Evolutionary conservation across 2,797 vertebrate genomes (phyloP).

Genomic region (Cyprinodon diabolis): DNA sequence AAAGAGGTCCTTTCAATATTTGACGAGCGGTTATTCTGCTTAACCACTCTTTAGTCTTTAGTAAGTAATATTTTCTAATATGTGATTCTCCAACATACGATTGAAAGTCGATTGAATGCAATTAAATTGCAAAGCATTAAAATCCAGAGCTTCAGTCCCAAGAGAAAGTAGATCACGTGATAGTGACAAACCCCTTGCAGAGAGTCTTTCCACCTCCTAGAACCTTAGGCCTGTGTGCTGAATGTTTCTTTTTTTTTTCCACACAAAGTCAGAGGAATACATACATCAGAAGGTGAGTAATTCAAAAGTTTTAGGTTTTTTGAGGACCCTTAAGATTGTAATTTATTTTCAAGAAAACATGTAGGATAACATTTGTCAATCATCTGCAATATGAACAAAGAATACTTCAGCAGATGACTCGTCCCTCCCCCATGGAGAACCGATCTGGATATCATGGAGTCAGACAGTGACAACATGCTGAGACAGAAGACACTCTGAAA

Average conservation of each 20-base stretch:
- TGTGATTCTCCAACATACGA: not conserved
- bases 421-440: constrained; percentile 10
- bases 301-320: not conserved
- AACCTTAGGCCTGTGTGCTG: not conserved
- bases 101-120: not conserved
- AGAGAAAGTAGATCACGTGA: constrained; percentile 12
- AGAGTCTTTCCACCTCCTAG: not conserved
- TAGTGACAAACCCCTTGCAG: not conserved
- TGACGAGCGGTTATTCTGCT: too few species aligned
- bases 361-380: not conserved
- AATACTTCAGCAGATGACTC: constrained; percentile 23
- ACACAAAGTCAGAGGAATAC: not conserved
- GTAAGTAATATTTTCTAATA: not conserved
- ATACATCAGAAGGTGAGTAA: constrained; percentile 3
- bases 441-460: constrained; percentile 21
- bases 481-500: constrained; percentile 9
- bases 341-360: not conserved
- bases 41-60: too few species aligned
- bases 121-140: too few species aligned
- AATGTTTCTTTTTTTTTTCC: not conserved
- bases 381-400: not conserved
- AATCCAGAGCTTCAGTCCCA: not conserved
- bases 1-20: too few species aligned
- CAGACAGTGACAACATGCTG: constrained; percentile 16
- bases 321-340: not conserved